phyloP scores from a whole-genome alignment of 2,113 vertebrate species.

The Noctilio leporinus region DNA sequence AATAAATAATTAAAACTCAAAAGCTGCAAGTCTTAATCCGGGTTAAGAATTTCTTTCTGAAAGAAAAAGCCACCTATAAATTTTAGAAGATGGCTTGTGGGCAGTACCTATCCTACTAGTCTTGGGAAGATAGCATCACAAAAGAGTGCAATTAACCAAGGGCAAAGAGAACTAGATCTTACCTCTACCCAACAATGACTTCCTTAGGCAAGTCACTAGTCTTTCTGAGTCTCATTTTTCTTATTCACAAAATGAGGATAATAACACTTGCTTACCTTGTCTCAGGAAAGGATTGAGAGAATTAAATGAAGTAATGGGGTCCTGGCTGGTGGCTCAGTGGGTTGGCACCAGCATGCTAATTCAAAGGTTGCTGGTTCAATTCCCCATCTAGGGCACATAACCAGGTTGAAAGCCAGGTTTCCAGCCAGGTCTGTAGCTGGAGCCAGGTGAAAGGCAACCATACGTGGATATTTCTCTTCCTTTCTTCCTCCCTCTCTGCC shows the following conservation, averaged over 20 bases:
- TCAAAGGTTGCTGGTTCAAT: no score
- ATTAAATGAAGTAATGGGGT: not conserved
- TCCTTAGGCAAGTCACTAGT: not conserved
- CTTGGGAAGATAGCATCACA: not conserved
- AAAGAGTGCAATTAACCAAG: not conserved
- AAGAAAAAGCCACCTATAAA: not conserved
- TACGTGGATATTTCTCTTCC: no score
- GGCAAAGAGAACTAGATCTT: not conserved
- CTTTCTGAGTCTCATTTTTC: not conserved
- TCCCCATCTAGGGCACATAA: no score
- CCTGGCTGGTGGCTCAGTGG: no score
- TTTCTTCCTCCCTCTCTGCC: no score
- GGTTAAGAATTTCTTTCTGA: slow-evolving; percentile 9
- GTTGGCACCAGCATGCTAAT: no score
- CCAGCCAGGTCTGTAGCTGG: no score
- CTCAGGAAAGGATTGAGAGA: not conserved
- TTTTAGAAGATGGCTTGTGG: not conserved
- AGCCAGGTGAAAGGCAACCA: no score
- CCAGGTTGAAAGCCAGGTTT: no score
- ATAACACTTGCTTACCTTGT: not conserved
- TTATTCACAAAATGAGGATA: not conserved
- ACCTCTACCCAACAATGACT: not conserved
- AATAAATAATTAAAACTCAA: not conserved
- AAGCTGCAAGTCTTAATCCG: not conserved
- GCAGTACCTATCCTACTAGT: not conserved